Conservation (phyloP, 2,888 invertebrate species). For the Drosophila nr. perissopoda region DNA sequence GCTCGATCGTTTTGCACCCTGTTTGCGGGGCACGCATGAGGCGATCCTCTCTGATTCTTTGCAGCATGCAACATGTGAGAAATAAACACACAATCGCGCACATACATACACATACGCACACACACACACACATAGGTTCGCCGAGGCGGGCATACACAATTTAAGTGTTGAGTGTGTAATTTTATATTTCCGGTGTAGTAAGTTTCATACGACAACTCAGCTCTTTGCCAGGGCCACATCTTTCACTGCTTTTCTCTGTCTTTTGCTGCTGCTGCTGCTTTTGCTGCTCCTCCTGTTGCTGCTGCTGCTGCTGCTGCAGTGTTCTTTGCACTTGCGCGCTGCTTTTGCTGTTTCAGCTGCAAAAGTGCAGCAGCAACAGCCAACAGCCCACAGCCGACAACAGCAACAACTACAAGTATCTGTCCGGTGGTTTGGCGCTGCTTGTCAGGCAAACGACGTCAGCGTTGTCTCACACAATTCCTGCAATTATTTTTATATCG, state of each 20-base stretch:
- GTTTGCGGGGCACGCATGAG: slow-evolving; percentile 46
- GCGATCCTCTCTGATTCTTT: slow-evolving; percentile 64
- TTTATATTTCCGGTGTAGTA: slow-evolving; percentile 85
- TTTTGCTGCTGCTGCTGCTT: slow-evolving; percentile 23
- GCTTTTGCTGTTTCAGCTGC: slow-evolving; percentile 79
- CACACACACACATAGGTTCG: slow-evolving; percentile 6
- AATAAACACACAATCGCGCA: slow-evolving; percentile 29
- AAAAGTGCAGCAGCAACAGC: slow-evolving; percentile 56
- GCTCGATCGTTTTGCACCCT: slow-evolving; percentile 75
- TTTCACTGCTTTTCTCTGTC: slow-evolving; percentile 54
- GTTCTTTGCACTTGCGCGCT: slow-evolving; percentile 35
- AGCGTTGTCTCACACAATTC: slow-evolving; percentile 73
- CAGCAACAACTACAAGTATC: slow-evolving; percentile 39
- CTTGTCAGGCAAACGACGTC: slow-evolving; percentile 52
- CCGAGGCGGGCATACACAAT: slow-evolving; percentile 65
- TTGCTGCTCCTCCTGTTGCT: background rate
- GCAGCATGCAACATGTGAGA: slow-evolving; percentile 73
- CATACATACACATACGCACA: slow-evolving; percentile 19
- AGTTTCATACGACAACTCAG: slow-evolving; percentile 76
- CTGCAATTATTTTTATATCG: slow-evolving; percentile 82
- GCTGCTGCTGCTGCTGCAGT: slow-evolving; percentile 16
- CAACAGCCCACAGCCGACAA: slow-evolving; percentile 32
- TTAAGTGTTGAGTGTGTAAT: slow-evolving; percentile 85
- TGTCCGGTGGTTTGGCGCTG: slow-evolving; percentile 46
- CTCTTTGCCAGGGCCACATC: slow-evolving; percentile 72